Base-by-base conservation (phyloP, 2,797 vertebrate genomes). In the Apodemus agrarius region DNA sequence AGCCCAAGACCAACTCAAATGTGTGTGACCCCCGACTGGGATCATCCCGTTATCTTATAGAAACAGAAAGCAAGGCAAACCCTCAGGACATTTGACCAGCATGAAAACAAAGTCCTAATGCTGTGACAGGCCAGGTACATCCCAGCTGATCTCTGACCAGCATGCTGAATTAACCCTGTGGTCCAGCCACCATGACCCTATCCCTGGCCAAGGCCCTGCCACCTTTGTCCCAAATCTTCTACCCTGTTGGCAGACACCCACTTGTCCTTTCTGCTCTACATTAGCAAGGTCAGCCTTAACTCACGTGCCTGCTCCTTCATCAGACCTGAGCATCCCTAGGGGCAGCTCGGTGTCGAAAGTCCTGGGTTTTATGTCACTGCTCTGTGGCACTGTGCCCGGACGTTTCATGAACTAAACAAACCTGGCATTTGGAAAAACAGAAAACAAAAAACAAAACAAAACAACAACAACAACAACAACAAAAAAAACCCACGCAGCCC, bases 321-420 rank as follows among this genome's bases (percentile, higher is more conserved):
- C 29, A 84, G 49, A 61, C 3, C 24, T 21, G 19, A 61, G 49
- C 54, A 14, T 84, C 19, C 65, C 63, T 8, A 40, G 10, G 65
- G 54, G 13, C 84, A 88, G 31, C 57, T 57, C 92, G 75, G 7
- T 46, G 37, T 69, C 78, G n/a, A 90, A 69, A 84, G 65, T 63
- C 12, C 63, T 84, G 46, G 40, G 82, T 76, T 83, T 86, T 37
- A 69, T 29, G n/a, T 89, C 78, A 75, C 59, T 54, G 85, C 37
- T 81, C 57, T 40, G n/a, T 80, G 67, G 34, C 54, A 83, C 46
- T 29, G 49, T 43, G 29, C 67, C 40, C 67, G 22, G 49, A 76
- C 37, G 84, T 43, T 34, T 63, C 10, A 83, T 43, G 29, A 93
- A 57, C 72, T 88, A 78, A 61, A 43, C 86, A 85, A 90, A 96